Percentiles rank a stretch among this genome's conserved stretches.
phyloP scores from a whole-genome alignment of 2,113 vertebrate species.

The Phyllostomus hastatus region DNA sequence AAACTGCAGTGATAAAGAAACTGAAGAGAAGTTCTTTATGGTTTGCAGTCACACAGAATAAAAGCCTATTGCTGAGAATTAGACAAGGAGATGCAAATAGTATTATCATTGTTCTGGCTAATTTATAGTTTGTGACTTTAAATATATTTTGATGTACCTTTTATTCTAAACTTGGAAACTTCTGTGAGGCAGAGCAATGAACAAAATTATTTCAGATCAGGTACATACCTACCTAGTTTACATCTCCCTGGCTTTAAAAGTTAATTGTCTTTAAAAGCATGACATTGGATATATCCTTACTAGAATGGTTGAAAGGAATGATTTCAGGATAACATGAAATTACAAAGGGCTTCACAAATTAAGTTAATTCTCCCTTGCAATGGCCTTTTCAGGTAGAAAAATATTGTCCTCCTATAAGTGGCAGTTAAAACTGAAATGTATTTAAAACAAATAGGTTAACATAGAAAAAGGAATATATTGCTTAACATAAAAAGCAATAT shows the following conservation, averaged over 20 bases:
- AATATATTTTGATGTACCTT: constrained; percentile 45
- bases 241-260: constrained; percentile 55
- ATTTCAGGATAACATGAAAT: constrained; percentile 46
- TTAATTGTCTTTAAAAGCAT: constrained; percentile 55
- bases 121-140: constrained; percentile 33
- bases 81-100: not conserved
- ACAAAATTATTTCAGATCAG: constrained; percentile 40
- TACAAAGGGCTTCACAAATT: constrained; percentile 56
- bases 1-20: constrained; percentile 8
- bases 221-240: constrained; percentile 24
- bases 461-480: not conserved
- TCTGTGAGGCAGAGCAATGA: constrained; percentile 14
- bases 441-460: constrained; percentile 37
- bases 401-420: not conserved
- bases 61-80: not conserved
- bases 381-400: constrained; percentile 11
- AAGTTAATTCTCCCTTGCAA: constrained; percentile 22
- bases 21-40: not conserved
- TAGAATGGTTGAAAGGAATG: not conserved
- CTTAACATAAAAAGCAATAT: too few species aligned
- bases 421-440: constrained; percentile 28
- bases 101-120: not conserved
- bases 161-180: constrained; percentile 23
- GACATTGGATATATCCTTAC: not conserved
- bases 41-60: not conserved